Conservation (phyloP, 2,797 vertebrate species). For the Spinibarbus caldwelli region DNA sequence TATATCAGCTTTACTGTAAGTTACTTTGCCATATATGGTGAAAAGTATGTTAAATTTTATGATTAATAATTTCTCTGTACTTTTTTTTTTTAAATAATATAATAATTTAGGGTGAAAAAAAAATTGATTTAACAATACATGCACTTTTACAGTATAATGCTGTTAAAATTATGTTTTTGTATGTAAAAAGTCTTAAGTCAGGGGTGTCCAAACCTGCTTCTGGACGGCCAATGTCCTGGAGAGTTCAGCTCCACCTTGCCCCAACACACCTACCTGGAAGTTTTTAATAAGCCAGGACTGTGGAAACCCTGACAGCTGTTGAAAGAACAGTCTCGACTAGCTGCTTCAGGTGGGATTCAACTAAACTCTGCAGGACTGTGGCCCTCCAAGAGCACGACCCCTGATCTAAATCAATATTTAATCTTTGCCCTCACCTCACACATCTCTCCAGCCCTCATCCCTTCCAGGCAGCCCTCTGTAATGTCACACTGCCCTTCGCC, state of each 20-base stretch:
- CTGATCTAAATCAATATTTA: neutral
- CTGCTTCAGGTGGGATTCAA: neutral
- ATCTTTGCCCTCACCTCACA: constrained; percentile 74
- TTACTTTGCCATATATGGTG: neutral
- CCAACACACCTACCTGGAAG: neutral
- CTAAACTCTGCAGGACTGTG: neutral
- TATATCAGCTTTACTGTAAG: neutral
- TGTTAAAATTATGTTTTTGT: neutral
- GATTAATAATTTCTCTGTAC: neutral
- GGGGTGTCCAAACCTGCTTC: neutral
- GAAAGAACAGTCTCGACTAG: neutral
- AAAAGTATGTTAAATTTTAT: neutral
- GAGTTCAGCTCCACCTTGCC: neutral
- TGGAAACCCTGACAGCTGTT: too few species aligned
- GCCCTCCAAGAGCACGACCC: neutral
- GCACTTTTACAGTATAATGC: neutral
- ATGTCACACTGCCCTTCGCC: constrained; percentile 85
- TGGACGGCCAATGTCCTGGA: neutral
- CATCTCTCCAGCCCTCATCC: constrained; percentile 83
- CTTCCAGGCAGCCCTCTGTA: constrained; percentile 82
- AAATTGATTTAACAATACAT: too few species aligned
- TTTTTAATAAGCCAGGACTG: neutral
- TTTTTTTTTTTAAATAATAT: neutral
- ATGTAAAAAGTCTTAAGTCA: neutral
- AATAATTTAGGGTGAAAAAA: neutral